Percentiles rank a stretch among this genome's conserved stretches.
phyloP scores from a whole-genome alignment of 2,113 vertebrate species.

The Gorsachius goisagi region DNA sequence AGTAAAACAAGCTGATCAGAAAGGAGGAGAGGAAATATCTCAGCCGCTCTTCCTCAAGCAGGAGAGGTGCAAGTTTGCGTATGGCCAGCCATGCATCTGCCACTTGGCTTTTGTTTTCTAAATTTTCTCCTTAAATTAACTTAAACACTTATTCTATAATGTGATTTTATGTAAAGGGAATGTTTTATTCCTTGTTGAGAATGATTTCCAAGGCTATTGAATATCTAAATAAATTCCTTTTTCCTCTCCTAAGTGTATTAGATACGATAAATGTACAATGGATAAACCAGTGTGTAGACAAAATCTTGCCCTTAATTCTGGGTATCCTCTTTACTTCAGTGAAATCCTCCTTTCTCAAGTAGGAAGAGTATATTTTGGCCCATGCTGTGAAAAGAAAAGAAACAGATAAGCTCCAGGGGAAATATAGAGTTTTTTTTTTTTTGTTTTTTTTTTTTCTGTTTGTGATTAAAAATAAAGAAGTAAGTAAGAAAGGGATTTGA shows the following conservation, averaged over 20 bases:
- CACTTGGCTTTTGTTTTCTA: conserved; percentile 28
- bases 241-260: background rate
- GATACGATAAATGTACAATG: background rate
- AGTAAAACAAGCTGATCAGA: conserved; percentile 9
- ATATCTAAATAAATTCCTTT: conserved; percentile 31
- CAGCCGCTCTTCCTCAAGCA: background rate
- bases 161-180: background rate
- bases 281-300: conserved; percentile 5
- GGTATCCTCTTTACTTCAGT: conserved; percentile 30
- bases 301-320: conserved; percentile 40
- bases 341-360: background rate
- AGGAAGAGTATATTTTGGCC: background rate
- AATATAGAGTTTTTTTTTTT: background rate
- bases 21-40: conserved; percentile 15
- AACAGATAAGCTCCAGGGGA: background rate
- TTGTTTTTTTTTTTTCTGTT: background rate
- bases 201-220: conserved; percentile 26
- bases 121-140: conserved; percentile 46
- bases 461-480: conserved; percentile 53
- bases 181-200: conserved; percentile 42
- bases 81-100: background rate
- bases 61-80: background rate
- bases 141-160: conserved; percentile 1
- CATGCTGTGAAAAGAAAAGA: background rate
- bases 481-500: conserved; percentile 51